Conservation (phyloP, 2,888 invertebrate genomes). For the Philaethria dido region DNA sequence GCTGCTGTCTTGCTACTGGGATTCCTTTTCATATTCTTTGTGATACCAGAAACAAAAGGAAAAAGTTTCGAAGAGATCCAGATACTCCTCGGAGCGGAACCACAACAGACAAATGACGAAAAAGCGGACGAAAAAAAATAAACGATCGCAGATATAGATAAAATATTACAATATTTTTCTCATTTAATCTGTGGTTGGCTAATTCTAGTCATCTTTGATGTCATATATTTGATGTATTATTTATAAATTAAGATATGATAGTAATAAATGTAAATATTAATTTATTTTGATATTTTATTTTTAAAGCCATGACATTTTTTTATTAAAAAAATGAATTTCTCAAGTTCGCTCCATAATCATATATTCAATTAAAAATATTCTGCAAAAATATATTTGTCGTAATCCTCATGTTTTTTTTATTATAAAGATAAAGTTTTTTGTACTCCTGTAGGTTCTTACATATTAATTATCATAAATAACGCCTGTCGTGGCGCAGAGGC, state of each 20-base stretch:
- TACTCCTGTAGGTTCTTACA: no score
- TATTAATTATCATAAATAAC: no score
- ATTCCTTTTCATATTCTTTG: conserved; percentile 86
- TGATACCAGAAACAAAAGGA: conserved; percentile 88
- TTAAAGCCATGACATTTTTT: no score
- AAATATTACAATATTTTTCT: conserved; percentile 56
- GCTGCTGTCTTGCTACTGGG: conserved; percentile 86
- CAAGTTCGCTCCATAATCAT: no score
- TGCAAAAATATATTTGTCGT: no score
- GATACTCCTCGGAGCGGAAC: conserved; percentile 71
- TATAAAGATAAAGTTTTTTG: no score
- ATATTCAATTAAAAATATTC: no score
- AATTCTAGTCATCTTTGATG: conserved; percentile 50
- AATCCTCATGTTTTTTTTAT: no score
- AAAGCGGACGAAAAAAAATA: conserved; percentile 64
- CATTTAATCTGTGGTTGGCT: conserved; percentile 46
- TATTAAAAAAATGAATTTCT: no score
- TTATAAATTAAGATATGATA: conserved; percentile 13
- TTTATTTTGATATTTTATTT: background rate
- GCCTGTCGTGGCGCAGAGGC: no score
- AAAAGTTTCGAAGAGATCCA: conserved; percentile 88
- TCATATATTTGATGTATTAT: conserved; percentile 31
- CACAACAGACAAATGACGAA: conserved; percentile 47
- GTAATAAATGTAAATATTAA: conserved; percentile 23
- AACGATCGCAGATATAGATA: conserved; percentile 60